phyloP scores from a whole-genome alignment of 2,797 vertebrate genomes.

The Pseudocheirus occidentalis region DNA sequence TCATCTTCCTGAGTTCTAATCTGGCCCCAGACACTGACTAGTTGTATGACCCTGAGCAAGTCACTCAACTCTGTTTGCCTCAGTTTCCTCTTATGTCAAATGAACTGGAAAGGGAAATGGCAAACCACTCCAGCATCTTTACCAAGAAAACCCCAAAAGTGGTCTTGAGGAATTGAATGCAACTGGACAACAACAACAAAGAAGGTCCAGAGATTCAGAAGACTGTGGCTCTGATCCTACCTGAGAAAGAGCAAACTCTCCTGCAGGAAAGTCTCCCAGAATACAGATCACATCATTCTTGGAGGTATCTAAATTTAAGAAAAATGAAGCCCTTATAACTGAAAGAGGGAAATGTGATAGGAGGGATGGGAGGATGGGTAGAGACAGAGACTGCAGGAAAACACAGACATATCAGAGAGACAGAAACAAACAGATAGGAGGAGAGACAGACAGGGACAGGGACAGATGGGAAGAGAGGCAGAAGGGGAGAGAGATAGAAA shows the following conservation, averaged over 20 bases:
- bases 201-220: background rate
- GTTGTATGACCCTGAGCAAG: background rate
- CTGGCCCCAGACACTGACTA: background rate
- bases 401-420: background rate
- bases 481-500: background rate
- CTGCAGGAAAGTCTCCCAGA: background rate
- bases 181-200: background rate
- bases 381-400: background rate
- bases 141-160: background rate
- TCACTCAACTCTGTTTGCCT: background rate
- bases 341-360: background rate
- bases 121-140: background rate
- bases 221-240: background rate
- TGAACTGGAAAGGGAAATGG: background rate
- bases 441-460: background rate
- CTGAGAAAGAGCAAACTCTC: background rate
- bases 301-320: background rate
- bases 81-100: background rate
- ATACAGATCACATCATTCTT: background rate
- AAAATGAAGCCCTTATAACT: background rate
- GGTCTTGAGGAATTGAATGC: background rate
- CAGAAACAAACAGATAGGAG: background rate
- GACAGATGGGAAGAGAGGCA: background rate
- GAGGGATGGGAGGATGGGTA: constrained; percentile 65
- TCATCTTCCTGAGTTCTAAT: background rate